Base-by-base conservation (phyloP, 2,888 invertebrate genomes). In the Sinelater perroti region DNA sequence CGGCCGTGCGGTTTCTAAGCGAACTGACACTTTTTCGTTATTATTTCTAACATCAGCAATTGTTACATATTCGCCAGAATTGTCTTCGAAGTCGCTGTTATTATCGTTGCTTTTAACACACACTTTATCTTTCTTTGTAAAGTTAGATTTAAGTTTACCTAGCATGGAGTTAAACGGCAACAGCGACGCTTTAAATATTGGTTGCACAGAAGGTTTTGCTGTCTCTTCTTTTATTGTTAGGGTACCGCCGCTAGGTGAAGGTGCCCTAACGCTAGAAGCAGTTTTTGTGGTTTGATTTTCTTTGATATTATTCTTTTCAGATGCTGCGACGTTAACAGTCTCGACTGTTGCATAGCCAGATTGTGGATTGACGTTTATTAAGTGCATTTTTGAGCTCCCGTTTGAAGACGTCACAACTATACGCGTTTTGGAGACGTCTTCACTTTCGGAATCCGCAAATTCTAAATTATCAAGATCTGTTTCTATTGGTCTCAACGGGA, bases 51-150 rank as follows among this genome's bases (percentile, higher is more conserved):
- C 87, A 77, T 93, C 92, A 31, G 91, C 88, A 71, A 93, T 90
- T 44, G 91, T 92, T 6, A 93, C 93, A 77, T 93, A 93, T 80
- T 93, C 93, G 65, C 91, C 93, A 56, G 84, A 81, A 77, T 88
- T 89, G 17, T 30, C 28, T 8, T 5, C 24, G 16, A 14, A 21
- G 14, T 13, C 13, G n/a, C 7, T 16, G 8, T 4, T 5, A 70
- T 81, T 81, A 67, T 79, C 50, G 38, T 57, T 13, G 68, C 70
- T 7, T 45, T 64, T 64, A 5, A 50, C 53, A 6, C 59, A 77
- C 14, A 85, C 85, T 18, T 86, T 87, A 21, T 73, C 73, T 40
- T 73, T 68, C 44, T 70, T 69, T 5, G 70, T 57, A 17, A 78
- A 69, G 56, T 78, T 78, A 2, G 67, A 70, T 76, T 85, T 86